Base-by-base conservation (phyloP, 2,888 invertebrate genomes). In the Melieria omissa region DNA sequence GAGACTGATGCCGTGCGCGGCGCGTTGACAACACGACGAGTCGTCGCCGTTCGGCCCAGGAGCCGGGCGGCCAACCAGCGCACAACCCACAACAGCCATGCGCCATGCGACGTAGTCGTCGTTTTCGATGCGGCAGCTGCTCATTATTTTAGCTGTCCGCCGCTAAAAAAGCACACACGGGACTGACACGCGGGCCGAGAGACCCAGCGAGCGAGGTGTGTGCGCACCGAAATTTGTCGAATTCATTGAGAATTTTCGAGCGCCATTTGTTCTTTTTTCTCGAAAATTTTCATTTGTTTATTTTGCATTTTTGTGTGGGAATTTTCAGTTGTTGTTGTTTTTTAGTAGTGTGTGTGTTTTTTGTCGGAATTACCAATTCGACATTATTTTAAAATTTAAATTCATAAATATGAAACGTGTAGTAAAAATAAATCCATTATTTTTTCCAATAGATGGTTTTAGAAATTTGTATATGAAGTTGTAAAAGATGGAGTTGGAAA, bases 201-300 rank as follows among this genome's bases (percentile, higher is more conserved):
- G 29, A 29, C 29, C 29, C 29, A 1, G 29, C 29, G 29, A 29
- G 29, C 29, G 29, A 29, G 29, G 29, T 29, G 29, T 29, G 29
- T 3, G 29, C 29, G 29, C 29, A 29, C 29, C 29, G 29, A 29
- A 29, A 29, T 29, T 29, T 29, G 29, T 29, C 3, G 42, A 57
- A 64, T 64, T 64, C 57, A 70, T 70, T 70, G 57, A 70, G 57
- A 57, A 64, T 70, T 70, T 64, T 57, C 58, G n/a, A 49, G 14
- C 44, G 14, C 44, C 42, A 60, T 7, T 41, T 41, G 16, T 10
- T 44, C 4, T 60, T 61, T 61, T 58, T 67, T 60, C 16, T 14
- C 47, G 16, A 55, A 42, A 54, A 55, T 67, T 42, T 49, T 46
- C 52, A 12, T 47, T 58, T 58, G n/a, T 49, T 60, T 52, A 49